Evolutionary conservation across 2,113 vertebrate species (phyloP), one percentile per base, ranked within the genome.

Genomic region (Archocentrus centrarchus): DNA sequence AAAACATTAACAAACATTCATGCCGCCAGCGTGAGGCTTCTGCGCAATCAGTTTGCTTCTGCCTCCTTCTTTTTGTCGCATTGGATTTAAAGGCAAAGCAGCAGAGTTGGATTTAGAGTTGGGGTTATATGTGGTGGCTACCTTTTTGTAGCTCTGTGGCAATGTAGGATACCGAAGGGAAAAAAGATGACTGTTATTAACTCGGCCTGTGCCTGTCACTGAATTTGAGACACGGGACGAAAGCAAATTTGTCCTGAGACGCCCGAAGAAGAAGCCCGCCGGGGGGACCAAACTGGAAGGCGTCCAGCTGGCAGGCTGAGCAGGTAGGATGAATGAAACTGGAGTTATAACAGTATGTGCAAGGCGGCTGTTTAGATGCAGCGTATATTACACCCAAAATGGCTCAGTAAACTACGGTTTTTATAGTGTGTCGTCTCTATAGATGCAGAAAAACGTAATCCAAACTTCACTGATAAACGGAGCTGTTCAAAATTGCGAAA

Each of bases 61-160:
- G 79, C 82, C 75, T 88, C 70, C 66, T 82, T 64, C 61, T 63
- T 68, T 92, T 88, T 93, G 93, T 80, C 94, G 94, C 94, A 93
- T 91, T 87, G 93, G 87, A 85, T 86, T 91, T 92, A 89, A 89
- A 88, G 86, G 85, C 63, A 64, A 86, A 60, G 89, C 77, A 81
- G 82, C 79, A 8, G 70, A 68, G 55, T 83, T 85, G 55, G 44
- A 50, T 59, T 3, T 83, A 53, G 11, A 30, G 35, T 62, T 58
- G 4, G 39, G 76, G 18, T 86, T 77, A 35, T 13, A 37, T 5
- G 59, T 32, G 60, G 6, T 78, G 70, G 30, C 41, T 35, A 24
- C 5, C 11, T 76, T 76, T 53, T 78, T 80, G 3, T 17, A 35
- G 11, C 60, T 20, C 32, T 66, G 27, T 47, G 76, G 10, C 59